Evolutionary conservation across 1,140 invertebrate species (phyloP).

Genomic region (Galleria mellonella): DNA sequence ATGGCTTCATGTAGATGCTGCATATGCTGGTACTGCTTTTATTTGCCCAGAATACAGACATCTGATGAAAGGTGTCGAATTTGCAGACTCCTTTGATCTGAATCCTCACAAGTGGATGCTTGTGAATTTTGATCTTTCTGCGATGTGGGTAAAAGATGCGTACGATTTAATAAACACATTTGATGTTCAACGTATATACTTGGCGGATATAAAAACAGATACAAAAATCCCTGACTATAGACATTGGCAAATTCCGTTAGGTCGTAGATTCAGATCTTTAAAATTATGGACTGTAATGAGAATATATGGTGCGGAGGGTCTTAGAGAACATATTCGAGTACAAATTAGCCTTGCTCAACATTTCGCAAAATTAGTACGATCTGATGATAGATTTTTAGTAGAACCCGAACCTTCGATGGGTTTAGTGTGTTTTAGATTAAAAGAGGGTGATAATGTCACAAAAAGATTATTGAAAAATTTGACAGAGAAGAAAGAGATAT

Average conservation of each 20-base stretch:
- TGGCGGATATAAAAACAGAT: constrained; percentile 80
- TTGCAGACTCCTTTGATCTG: constrained; percentile 90
- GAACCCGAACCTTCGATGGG: constrained; percentile 83
- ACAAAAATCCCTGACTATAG: constrained; percentile 89
- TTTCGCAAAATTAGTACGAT: constrained; percentile 82
- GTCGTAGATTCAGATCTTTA: constrained; percentile 91
- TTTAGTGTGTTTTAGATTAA: constrained; percentile 91
- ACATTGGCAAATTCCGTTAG: constrained; percentile 96
- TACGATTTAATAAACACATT: constrained; percentile 89
- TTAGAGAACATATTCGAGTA: constrained; percentile 86
- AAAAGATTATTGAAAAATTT: constrained; percentile 85
- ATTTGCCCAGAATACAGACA: constrained; percentile 92
- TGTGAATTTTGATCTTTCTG: constrained; percentile 94
- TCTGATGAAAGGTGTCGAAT: constrained; percentile 87
- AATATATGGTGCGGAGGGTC: constrained; percentile 86
- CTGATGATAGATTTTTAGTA: constrained; percentile 88
- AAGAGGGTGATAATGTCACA: constrained; percentile 86
- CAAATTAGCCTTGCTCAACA: constrained; percentile 84
- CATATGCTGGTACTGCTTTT: constrained; percentile 92
- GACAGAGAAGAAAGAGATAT: constrained; percentile 86
- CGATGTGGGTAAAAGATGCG: constrained; percentile 90
- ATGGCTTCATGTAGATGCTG: constrained; percentile 93
- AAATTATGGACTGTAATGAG: constrained; percentile 97
- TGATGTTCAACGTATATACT: constrained; percentile 93
- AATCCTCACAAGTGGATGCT: constrained; percentile 96